Percentiles rank a stretch among this genome's conserved stretches.
phyloP scores from a whole-genome alignment of 2,113 vertebrate genomes.

The Scalopus aquaticus region DNA sequence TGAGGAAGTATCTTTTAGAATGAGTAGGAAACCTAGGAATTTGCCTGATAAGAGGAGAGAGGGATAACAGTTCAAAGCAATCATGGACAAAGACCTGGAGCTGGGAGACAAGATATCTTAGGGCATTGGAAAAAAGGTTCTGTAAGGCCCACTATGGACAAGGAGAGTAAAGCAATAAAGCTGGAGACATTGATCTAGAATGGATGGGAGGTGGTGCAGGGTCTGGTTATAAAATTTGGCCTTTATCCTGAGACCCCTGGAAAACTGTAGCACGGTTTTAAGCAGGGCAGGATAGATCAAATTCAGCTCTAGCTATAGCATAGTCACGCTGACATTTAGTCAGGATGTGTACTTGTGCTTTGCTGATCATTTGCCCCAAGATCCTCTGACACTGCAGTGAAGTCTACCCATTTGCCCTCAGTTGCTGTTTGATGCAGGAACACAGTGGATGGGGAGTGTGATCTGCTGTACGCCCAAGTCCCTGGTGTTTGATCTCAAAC shows the following conservation, averaged over 20 bases:
- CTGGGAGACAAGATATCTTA: not conserved
- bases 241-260: slow-evolving; percentile 10
- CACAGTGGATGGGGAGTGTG: not conserved
- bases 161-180: not conserved
- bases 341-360: not conserved
- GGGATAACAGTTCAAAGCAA: not conserved
- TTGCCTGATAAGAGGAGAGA: slow-evolving; percentile 30
- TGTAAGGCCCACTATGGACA: not conserved
- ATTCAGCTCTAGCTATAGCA: slow-evolving; percentile 2
- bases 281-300: not conserved
- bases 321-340: slow-evolving; percentile 38
- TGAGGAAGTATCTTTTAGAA: slow-evolving; percentile 8
- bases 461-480: not conserved
- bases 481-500: slow-evolving; percentile 49
- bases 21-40: slow-evolving; percentile 9
- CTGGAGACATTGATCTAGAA: not conserved
- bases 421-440: not conserved
- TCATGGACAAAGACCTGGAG: not conserved
- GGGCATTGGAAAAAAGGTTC: not conserved
- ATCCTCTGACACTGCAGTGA: not conserved
- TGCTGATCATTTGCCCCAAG: not conserved
- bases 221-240: not conserved
- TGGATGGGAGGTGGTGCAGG: not conserved
- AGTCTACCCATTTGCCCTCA: not conserved
- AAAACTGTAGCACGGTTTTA: slow-evolving; percentile 40